Percentiles rank a stretch among this genome's conserved stretches.
Evolutionary conservation across 2,797 vertebrate genomes (phyloP).

Genomic region (Malurus leucopterus): DNA sequence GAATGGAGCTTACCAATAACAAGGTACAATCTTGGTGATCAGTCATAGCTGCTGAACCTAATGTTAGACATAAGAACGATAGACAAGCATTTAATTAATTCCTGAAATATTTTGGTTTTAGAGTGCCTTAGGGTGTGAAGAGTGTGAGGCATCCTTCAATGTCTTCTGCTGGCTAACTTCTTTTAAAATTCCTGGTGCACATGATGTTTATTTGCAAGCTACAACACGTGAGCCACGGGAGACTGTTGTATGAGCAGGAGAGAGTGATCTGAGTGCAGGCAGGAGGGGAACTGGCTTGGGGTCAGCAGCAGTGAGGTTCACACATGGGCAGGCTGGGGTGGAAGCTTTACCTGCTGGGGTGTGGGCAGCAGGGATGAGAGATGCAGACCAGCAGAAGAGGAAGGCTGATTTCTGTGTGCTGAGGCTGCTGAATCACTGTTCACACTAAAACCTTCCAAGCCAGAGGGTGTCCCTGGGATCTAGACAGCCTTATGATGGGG

Average conservation of each 20-base stretch:
- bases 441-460: neutral
- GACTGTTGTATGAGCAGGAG: fast-evolving
- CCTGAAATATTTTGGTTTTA: neutral
- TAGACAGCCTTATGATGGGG: neutral
- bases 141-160: neutral
- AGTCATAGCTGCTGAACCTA: neutral
- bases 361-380: neutral
- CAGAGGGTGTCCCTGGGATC: neutral
- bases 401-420: neutral
- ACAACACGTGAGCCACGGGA: fast-evolving
- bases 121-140: neutral
- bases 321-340: fast-evolving
- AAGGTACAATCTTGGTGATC: neutral
- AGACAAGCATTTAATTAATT: neutral
- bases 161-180: neutral
- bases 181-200: neutral
- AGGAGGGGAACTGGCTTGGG: neutral
- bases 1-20: neutral
- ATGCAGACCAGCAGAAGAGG: neutral
- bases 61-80: neutral
- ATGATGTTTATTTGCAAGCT: neutral
- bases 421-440: neutral
- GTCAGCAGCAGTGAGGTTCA: neutral
- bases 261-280: neutral
- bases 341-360: neutral